Evolutionary conservation across 2,113 vertebrate species (phyloP).

Genomic region (Channa argus): DNA sequence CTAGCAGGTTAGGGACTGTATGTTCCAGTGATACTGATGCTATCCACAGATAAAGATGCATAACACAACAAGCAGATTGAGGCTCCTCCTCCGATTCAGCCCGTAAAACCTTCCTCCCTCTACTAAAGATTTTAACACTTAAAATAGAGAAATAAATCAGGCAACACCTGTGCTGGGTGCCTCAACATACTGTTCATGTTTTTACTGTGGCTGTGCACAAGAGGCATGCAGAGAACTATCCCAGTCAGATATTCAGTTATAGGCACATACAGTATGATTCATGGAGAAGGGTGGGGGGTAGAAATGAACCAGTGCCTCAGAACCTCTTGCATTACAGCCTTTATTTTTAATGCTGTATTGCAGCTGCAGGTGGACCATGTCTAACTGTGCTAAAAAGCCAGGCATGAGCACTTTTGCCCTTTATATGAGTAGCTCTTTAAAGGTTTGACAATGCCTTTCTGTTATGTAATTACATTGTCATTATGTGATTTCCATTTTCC

Average conservation of each 20-base stretch:
- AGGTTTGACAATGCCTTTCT: constrained; percentile 25
- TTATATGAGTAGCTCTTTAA: background rate
- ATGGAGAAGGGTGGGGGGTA: background rate
- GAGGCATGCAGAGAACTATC: constrained; percentile 7
- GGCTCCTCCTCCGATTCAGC: too few relatives aligned
- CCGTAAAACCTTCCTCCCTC: too few relatives aligned
- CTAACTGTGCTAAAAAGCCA: background rate
- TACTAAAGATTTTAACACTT: too few relatives aligned
- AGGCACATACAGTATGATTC: background rate
- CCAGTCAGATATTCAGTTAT: background rate
- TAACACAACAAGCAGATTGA: background rate
- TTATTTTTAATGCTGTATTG: background rate
- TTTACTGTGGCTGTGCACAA: constrained; percentile 11
- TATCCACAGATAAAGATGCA: background rate
- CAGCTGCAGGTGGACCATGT: background rate
- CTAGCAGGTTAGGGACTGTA: background rate
- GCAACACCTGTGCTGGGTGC: constrained; percentile 26
- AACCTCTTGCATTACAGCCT: background rate
- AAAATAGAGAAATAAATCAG: background rate
- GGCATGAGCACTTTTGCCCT: background rate
- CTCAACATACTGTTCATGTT: constrained; percentile 23
- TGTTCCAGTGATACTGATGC: background rate
- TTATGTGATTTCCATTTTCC: constrained; percentile 5
- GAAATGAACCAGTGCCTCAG: background rate
- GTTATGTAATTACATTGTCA: constrained; percentile 19